phyloP scores from a whole-genome alignment of 2,797 vertebrate species.

The Chaetophractus vellerosus region DNA sequence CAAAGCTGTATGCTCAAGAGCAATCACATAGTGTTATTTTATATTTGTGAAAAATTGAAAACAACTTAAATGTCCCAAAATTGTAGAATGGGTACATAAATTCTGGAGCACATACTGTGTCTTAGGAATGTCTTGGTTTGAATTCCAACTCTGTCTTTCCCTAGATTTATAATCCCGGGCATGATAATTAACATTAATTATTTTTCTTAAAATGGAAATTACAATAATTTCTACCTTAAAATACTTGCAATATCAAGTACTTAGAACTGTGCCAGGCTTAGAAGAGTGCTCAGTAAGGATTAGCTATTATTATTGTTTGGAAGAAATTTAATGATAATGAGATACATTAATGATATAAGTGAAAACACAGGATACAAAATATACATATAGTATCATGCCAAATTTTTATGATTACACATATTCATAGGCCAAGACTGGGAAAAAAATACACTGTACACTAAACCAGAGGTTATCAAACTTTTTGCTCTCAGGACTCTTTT shows the following conservation, averaged over 20 bases:
- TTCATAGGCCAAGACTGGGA: neutral
- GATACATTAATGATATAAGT: neutral
- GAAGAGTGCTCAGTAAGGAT: neutral
- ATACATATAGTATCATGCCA: neutral
- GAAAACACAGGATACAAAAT: neutral
- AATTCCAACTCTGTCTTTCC: neutral
- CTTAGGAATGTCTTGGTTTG: neutral
- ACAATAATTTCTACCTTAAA: neutral
- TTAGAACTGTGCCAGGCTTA: neutral
- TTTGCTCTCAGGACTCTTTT: neutral
- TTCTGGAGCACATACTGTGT: neutral
- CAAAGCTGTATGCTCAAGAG: neutral
- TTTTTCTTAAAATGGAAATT: neutral
- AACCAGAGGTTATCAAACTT: neutral
- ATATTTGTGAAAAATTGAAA: neutral
- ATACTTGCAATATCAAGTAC: neutral
- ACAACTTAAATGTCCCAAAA: neutral
- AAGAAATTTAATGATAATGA: neutral
- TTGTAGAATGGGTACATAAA: neutral
- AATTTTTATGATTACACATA: neutral
- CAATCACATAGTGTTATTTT: neutral
- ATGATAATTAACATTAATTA: neutral
- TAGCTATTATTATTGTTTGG: neutral
- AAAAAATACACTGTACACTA: neutral
- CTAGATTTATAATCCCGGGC: neutral